Evolutionary conservation across 2,888 invertebrate genomes (phyloP).

Genomic region (Vanessa cardui): DNA sequence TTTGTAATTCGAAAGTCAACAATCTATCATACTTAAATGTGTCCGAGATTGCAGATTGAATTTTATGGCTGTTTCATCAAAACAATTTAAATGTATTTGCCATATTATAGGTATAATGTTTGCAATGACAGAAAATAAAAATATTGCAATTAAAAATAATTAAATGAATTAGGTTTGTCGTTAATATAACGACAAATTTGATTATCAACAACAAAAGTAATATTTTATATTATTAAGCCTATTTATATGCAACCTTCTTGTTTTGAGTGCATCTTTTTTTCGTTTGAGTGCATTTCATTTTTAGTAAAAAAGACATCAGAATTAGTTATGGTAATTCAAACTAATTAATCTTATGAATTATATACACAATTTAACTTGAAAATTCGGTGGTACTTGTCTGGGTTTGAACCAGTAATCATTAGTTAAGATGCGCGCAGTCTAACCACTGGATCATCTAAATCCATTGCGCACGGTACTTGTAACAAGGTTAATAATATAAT

Average conservation of each 20-base stretch:
- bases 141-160: background rate
- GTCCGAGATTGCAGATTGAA: conserved; percentile 33
- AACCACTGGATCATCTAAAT: background rate
- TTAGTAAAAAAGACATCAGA: no score
- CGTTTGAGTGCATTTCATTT: no score
- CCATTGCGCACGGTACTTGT: background rate
- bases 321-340: no score
- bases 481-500: conserved; percentile 19
- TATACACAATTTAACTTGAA: no score
- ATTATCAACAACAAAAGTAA: no score
- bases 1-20: conserved; percentile 32
- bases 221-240: background rate
- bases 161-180: no score
- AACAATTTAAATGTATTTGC: background rate
- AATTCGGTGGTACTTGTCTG: no score
- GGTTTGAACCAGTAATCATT: no score
- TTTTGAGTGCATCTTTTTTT: no score
- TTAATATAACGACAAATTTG: no score
- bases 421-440: no score
- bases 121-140: background rate
- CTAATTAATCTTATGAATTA: no score
- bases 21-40: conserved; percentile 35
- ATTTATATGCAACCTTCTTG: background rate
- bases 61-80: conserved; percentile 10
- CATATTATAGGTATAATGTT: background rate